Evolutionary conservation across 2,888 invertebrate species (phyloP).

Genomic region (Lochmaea capreae): DNA sequence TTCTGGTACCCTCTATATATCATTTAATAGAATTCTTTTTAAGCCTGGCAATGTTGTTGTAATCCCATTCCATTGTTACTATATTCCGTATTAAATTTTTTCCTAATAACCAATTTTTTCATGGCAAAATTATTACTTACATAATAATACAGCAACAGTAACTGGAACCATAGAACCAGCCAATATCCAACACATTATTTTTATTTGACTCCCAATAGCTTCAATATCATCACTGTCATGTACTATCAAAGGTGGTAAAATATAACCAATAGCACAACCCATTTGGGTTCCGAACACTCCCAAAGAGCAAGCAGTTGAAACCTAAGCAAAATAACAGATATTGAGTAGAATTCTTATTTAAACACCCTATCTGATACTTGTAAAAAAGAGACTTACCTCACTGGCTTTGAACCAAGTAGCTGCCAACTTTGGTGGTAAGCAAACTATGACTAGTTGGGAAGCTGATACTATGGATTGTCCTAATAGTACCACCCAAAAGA

Average conservation of each 20-base stretch:
- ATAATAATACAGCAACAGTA: slow-evolving; percentile 44
- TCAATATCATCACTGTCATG: slow-evolving; percentile 52
- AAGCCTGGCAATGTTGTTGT: too few species aligned
- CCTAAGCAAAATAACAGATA: slow-evolving; percentile 45
- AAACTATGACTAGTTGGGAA: slow-evolving; percentile 92
- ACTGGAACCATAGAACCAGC: slow-evolving; percentile 70
- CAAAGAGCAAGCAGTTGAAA: slow-evolving; percentile 76
- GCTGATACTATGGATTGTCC: slow-evolving; percentile 87
- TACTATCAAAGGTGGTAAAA: slow-evolving; percentile 73
- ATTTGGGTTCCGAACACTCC: slow-evolving; percentile 81
- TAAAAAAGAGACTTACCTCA: slow-evolving; percentile 72
- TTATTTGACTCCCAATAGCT: slow-evolving; percentile 61
- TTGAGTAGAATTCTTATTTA: neutral
- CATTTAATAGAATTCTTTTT: too few species aligned
- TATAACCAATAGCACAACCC: slow-evolving; percentile 76
- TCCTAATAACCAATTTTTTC: too few species aligned
- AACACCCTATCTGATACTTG: neutral
- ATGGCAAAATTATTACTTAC: slow-evolving; percentile 34
- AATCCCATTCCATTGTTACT: too few species aligned
- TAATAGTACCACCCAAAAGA: slow-evolving; percentile 86
- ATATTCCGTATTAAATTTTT: too few species aligned
- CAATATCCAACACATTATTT: slow-evolving; percentile 68
- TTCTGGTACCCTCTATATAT: too few species aligned
- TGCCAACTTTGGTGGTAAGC: slow-evolving; percentile 89
- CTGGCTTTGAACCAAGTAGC: slow-evolving; percentile 97